Evolutionary conservation across 2,113 vertebrate genomes (phyloP).

Genomic region (Colossoma macropomum): DNA sequence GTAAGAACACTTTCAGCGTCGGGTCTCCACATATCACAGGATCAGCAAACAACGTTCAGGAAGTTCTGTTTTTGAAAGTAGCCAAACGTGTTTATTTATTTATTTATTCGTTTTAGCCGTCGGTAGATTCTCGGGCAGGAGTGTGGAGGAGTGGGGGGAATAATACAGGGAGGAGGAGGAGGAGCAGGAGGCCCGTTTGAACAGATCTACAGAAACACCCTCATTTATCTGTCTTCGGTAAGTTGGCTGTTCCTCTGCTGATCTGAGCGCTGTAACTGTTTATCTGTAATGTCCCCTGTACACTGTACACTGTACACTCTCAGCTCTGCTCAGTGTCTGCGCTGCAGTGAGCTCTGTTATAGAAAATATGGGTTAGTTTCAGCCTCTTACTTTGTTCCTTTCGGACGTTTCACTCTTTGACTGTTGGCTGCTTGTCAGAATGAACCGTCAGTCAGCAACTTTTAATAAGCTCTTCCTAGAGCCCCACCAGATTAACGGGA

Average conservation of each 20-base stretch:
- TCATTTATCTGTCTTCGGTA: background rate
- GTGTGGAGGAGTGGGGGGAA: background rate
- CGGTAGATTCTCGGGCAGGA: background rate
- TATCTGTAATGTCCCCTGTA: too few relatives aligned
- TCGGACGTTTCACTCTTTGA: background rate
- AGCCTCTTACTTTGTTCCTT: background rate
- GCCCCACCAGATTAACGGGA: conserved; percentile 48
- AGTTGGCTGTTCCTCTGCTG: background rate
- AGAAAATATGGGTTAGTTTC: background rate
- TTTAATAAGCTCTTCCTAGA: conserved; percentile 51
- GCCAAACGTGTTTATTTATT: background rate
- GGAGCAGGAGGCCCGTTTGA: background rate
- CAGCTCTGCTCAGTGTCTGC: background rate
- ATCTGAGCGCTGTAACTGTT: too few relatives aligned
- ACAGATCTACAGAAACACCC: background rate
- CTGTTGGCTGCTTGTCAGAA: background rate
- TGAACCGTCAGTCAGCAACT: conserved; percentile 10
- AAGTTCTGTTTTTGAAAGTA: background rate
- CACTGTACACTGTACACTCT: background rate
- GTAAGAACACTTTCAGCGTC: background rate
- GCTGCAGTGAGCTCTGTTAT: background rate
- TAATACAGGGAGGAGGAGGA: conserved; percentile 1
- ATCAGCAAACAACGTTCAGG: background rate
- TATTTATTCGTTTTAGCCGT: background rate
- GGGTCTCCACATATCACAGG: background rate